Evolutionary conservation across 2,888 invertebrate species (phyloP), one percentile per base, ranked within the genome.

Genomic region (Ligdia adustata): DNA sequence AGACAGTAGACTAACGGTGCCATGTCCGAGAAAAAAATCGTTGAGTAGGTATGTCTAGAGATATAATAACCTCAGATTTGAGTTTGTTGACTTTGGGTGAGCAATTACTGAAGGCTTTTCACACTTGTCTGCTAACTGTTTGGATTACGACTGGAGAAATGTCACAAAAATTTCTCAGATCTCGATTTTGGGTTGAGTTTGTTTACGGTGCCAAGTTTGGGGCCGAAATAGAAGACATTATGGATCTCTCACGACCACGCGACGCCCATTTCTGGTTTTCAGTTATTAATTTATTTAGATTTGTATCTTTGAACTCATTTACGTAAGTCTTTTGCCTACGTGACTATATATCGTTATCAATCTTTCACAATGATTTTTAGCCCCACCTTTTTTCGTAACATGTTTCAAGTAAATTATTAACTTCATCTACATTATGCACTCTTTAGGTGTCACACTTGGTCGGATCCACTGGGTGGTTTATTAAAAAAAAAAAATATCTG

Each of bases 61-160:
- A n/a, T n/a, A n/a, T n/a, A n/a, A n/a, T n/a, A n/a, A n/a, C n/a
- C n/a, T n/a, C n/a, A n/a, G n/a, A n/a, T 34, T 22, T 43, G 27
- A 46, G 60, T 63, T 64, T 78, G 67, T 79, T 75, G 70, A 74
- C 72, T 66, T 60, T 66, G 53, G 55, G 62, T 51, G 62, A 73
- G 77, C 79, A 81, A 88, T 86, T 82, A 83, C 75, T 70, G 51
- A 55, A 65, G 63, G 81, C 87, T 89, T 86, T 89, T 89, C 81
- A 89, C 89, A 85, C 86, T 64, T 76, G 57, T 65, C 60, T 57
- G 82, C 81, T 89, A 89, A 90, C 68, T 57, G 71, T 68, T 73
- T 69, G 66, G 69, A 73, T 74, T 78, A 61, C 59, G 69, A 69
- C 47, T 56, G 62, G 74, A 79, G 76, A 82, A 77, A 80, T 85